A percentile compares a stretch with the other conserved stretches of the same genome.
Conservation (phyloP, 2,888 invertebrate genomes). For the Diarsia rubi region DNA sequence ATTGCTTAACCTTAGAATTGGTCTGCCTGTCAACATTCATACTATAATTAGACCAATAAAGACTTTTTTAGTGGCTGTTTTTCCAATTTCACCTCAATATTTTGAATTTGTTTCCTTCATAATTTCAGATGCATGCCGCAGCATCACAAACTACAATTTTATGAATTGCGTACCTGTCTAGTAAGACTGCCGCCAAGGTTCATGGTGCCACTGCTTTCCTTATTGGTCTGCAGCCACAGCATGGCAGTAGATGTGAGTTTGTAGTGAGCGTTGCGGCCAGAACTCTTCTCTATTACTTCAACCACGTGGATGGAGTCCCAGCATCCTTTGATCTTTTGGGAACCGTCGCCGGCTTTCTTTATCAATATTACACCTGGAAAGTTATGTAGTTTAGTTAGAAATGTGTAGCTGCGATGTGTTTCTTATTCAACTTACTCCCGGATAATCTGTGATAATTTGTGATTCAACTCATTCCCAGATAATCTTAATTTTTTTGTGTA, state of each 20-base stretch:
- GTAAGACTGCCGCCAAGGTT: constrained; percentile 99
- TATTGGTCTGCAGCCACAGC: constrained; percentile 99
- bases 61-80: neutral
- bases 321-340: constrained; percentile 99
- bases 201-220: constrained; percentile 99
- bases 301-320: constrained; percentile 99
- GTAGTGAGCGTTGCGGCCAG: constrained; percentile 98
- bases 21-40: neutral
- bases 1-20: neutral
- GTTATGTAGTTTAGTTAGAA: neutral
- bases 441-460: too few relatives aligned
- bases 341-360: constrained; percentile 99
- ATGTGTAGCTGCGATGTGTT: neutral
- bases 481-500: too few relatives aligned
- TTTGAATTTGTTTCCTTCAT: neutral
- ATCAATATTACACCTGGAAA: constrained; percentile 98
- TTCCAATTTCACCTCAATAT: neutral
- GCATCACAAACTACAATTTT: neutral
- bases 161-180: constrained; percentile 93
- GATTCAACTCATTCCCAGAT: too few relatives aligned
- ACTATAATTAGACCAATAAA: neutral
- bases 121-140: neutral
- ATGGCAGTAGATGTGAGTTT: constrained; percentile 99
- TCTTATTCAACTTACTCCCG: neutral
- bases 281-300: constrained; percentile 99